These are phyloP conservation scores for Brienomyrus brachyistius DNA, from an alignment of 2,113 vertebrate species.

Conservation along the genomic window DNA sequence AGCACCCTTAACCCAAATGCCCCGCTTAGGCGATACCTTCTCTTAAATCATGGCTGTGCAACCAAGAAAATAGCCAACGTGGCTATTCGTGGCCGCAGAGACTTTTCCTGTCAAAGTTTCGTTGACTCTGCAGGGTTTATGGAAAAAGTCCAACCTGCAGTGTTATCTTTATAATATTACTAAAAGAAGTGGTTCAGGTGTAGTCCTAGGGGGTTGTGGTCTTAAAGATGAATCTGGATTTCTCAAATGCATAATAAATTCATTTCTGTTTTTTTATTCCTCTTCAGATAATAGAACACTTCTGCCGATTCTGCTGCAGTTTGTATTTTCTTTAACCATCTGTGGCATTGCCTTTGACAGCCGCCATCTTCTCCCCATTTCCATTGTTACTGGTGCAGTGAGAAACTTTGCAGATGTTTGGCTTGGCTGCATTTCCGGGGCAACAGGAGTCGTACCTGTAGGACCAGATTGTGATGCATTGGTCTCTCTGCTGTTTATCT, in stretches of 20 bases:
- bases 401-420: neutral
- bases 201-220: neutral
- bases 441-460: conserved; percentile 5
- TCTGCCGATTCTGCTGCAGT: neutral
- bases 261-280: neutral
- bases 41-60: conserved; percentile 1
- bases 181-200: neutral
- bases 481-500: neutral
- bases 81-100: neutral
- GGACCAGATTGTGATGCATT: neutral
- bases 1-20: neutral
- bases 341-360: neutral
- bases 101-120: neutral
- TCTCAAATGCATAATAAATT: neutral
- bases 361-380: neutral
- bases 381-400: neutral
- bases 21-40: neutral
- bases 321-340: neutral
- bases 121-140: neutral
- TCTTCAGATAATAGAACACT: neutral
- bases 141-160: neutral
- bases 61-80: neutral
- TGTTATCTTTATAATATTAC: neutral
- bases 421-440: neutral
- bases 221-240: neutral